Evolutionary conservation across 2,797 vertebrate genomes (phyloP).

Genomic region (Octomys mimax): DNA sequence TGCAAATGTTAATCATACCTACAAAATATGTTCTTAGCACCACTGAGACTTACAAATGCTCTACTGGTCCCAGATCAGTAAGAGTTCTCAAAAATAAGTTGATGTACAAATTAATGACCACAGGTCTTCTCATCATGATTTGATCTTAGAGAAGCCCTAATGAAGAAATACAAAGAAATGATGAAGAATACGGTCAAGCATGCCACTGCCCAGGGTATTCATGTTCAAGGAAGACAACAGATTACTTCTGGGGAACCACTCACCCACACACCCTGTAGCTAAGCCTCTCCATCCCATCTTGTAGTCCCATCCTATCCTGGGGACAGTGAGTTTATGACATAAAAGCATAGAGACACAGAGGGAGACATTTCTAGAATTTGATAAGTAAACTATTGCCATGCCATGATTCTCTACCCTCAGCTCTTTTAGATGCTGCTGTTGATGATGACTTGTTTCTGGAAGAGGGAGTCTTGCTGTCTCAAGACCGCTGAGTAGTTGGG

Average conservation of each 20-base stretch:
- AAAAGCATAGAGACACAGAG: neutral
- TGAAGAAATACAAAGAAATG: neutral
- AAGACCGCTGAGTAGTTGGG: neutral
- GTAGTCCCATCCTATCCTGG: no score
- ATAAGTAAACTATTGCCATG: neutral
- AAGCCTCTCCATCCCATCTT: neutral
- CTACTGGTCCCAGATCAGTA: no score
- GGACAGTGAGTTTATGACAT: neutral
- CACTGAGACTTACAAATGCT: neutral
- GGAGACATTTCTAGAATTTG: neutral
- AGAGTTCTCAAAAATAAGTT: neutral
- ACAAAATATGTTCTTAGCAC: neutral
- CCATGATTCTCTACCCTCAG: neutral
- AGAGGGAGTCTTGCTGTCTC: neutral
- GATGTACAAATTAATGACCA: neutral
- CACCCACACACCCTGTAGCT: neutral
- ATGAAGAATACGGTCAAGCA: neutral
- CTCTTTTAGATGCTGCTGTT: neutral
- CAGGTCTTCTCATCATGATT: neutral
- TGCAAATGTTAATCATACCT: neutral
- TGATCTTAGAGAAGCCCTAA: neutral
- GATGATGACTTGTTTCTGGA: neutral
- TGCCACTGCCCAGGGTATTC: neutral
- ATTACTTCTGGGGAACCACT: neutral
- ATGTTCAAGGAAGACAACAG: neutral